Percentiles rank a stretch among this genome's conserved stretches.
phyloP scores from a whole-genome alignment of 2,113 vertebrate species.

The Aix galericulata region DNA sequence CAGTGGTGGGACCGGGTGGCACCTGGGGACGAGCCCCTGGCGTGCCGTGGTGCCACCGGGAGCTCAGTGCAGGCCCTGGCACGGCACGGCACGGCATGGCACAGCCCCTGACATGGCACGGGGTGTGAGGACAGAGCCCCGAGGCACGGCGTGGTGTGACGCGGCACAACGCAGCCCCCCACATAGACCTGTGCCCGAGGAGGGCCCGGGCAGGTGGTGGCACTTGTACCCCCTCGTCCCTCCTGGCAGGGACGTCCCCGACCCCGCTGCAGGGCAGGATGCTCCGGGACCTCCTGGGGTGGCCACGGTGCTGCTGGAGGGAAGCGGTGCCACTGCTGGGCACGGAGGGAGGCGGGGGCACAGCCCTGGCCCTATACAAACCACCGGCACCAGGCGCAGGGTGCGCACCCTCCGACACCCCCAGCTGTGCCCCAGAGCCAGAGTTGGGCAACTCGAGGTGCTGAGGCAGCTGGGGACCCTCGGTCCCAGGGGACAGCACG shows the following conservation, averaged over 20 bases:
- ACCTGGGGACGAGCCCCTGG: neutral
- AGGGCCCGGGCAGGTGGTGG: neutral
- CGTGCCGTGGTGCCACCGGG: neutral
- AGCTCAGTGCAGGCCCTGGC: neutral
- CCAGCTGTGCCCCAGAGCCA: rapidly evolving
- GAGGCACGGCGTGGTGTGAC: neutral
- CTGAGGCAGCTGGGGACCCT: neutral
- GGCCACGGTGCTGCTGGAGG: neutral
- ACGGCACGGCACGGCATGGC: neutral
- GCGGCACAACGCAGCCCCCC: neutral
- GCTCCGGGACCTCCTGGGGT: neutral
- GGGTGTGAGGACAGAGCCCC: neutral
- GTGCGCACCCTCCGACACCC: rapidly evolving
- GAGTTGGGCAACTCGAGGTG: neutral
- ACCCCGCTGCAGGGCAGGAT: neutral
- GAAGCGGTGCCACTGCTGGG: neutral
- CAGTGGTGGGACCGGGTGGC: rapidly evolving
- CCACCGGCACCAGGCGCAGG: neutral
- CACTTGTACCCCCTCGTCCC: neutral
- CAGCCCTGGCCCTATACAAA: neutral
- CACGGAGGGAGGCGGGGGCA: rapidly evolving
- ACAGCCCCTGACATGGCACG: neutral
- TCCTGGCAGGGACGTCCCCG: neutral
- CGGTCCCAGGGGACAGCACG: too few species aligned
- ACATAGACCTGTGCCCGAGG: rapidly evolving